A percentile compares a stretch with the other conserved stretches of the same genome.
These are phyloP conservation scores for Mesoligia furuncula DNA, from an alignment of 2,888 invertebrate genomes.

Conservation along the genomic window DNA sequence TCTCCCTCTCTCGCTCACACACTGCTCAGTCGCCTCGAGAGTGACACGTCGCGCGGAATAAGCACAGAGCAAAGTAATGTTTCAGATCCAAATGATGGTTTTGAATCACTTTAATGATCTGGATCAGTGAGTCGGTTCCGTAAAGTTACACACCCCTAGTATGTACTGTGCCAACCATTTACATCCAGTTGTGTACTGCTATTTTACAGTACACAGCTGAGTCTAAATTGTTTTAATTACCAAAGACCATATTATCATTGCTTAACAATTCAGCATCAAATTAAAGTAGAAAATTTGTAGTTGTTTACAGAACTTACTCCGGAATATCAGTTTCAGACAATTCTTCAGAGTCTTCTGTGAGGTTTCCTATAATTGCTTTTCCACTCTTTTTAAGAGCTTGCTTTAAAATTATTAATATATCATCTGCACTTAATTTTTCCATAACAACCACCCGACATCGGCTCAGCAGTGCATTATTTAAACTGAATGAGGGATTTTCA, in stretches of 20 bases:
- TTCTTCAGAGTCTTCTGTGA: constrained; percentile 62
- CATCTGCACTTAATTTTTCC: constrained; percentile 92
- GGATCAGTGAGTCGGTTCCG: no score
- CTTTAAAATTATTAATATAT: constrained; percentile 91
- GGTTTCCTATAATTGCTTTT: constrained; percentile 75
- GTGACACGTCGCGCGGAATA: no score
- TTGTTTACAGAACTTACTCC: constrained; percentile 65
- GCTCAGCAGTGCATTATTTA: constrained; percentile 95
- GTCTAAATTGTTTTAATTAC: no score
- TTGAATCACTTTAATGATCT: no score
- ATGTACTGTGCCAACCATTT: not conserved
- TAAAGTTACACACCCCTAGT: no score
- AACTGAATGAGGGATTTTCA: constrained; percentile 96
- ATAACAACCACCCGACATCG: constrained; percentile 94
- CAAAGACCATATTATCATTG: not conserved
- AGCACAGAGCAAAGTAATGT: no score
- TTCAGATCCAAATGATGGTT: no score
- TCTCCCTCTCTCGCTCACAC: no score
- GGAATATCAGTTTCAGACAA: constrained; percentile 65
- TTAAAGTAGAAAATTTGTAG: not conserved
- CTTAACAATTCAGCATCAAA: not conserved
- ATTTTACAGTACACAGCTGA: not conserved
- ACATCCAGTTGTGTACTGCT: not conserved
- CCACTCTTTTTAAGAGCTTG: constrained; percentile 86
- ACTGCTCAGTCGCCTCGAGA: no score